A percentile compares a stretch with the other conserved stretches of the same genome.
Conservation (phyloP, 2,113 vertebrate genomes). For the Gymnocephalus cernua region DNA sequence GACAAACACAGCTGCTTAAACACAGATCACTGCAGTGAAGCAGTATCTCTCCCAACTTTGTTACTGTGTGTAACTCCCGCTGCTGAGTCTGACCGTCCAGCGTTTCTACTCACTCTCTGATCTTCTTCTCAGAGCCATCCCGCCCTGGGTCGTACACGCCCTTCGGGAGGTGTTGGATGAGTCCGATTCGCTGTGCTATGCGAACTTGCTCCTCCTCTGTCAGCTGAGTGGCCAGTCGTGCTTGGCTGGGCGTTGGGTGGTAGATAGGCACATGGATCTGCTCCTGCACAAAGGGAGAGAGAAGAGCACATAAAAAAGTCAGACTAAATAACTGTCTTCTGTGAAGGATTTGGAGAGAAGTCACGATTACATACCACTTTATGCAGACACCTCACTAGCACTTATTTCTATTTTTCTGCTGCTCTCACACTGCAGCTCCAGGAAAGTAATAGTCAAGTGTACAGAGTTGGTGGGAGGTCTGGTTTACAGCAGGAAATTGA, state of each 20-base stretch:
- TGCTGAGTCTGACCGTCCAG: background rate
- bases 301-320: background rate
- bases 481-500: slow-evolving; percentile 1
- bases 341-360: background rate
- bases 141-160: slow-evolving; percentile 96
- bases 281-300: slow-evolving; percentile 83
- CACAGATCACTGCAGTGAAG: background rate
- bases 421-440: background rate
- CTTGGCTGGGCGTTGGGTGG: slow-evolving; percentile 93
- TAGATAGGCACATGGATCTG: slow-evolving; percentile 91
- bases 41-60: background rate
- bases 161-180: slow-evolving; percentile 98
- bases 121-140: slow-evolving; percentile 98
- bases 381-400: background rate
- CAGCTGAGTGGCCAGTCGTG: slow-evolving; percentile 96
- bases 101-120: slow-evolving; percentile 93
- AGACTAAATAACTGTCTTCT: background rate
- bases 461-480: background rate
- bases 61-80: background rate
- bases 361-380: background rate
- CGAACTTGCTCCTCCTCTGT: slow-evolving; percentile 98
- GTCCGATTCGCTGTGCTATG: slow-evolving; percentile 97
- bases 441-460: background rate
- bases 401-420: background rate
- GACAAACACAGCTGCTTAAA: background rate